Conservation (phyloP, 2,113 vertebrate species). For the Tenebrosternarchus preto region DNA sequence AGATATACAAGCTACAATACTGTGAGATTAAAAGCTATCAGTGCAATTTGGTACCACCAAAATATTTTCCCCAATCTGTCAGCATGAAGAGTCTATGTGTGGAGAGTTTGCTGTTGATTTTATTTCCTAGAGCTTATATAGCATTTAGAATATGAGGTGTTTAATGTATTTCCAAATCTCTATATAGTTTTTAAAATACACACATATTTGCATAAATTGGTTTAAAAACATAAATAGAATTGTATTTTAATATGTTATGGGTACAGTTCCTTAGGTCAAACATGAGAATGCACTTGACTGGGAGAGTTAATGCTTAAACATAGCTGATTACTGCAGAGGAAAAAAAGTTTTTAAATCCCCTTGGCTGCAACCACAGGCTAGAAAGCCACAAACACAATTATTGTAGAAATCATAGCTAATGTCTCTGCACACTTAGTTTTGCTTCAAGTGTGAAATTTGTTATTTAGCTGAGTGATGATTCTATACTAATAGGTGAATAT, state of each 20-base stretch:
- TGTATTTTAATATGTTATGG: conserved; percentile 3
- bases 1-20: neutral
- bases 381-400: conserved; percentile 44
- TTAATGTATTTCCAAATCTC: conserved; percentile 12
- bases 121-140: neutral
- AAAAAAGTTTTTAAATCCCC: conserved; percentile 17
- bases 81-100: neutral
- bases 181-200: neutral
- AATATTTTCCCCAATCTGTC: neutral
- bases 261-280: neutral
- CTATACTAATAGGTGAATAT: conserved; percentile 27
- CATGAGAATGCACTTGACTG: conserved; percentile 1
- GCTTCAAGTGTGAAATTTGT: conserved; percentile 48
- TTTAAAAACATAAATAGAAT: conserved; percentile 1
- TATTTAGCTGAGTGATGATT: conserved; percentile 41
- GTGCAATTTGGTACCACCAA: neutral
- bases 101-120: neutral
- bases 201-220: conserved; percentile 14
- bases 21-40: neutral
- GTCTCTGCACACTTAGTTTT: conserved; percentile 34
- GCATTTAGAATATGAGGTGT: neutral
- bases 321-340: conserved; percentile 25
- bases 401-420: conserved; percentile 34
- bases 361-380: conserved; percentile 16
- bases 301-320: conserved; percentile 15